These are phyloP conservation scores for Porites australiensis DNA, from an alignment of 64 coral and sea anemone species.

Conservation along the genomic window DNA sequence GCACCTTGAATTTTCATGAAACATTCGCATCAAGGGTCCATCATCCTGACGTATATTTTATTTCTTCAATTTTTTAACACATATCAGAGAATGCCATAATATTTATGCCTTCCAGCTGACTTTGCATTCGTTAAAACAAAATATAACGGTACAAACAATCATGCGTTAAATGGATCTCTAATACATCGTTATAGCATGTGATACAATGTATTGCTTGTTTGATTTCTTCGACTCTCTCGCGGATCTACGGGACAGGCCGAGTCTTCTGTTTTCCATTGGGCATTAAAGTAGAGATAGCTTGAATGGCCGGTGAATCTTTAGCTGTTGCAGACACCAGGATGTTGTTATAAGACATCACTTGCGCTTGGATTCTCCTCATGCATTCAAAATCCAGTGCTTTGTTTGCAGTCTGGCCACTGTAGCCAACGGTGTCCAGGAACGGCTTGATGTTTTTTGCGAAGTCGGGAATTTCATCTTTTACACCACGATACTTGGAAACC, in stretches of 20 bases:
- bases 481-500: conserved; percentile 22
- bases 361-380: conserved; percentile 37
- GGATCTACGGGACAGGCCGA: neutral
- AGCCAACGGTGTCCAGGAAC: conserved; percentile 35
- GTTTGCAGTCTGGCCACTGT: neutral
- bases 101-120: neutral
- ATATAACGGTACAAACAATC: neutral
- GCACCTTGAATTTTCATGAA: neutral
- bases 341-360: conserved; percentile 36
- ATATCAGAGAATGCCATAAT: neutral
- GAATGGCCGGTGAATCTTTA: conserved; percentile 28
- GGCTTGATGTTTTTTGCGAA: conserved; percentile 46
- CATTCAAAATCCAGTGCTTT: conserved; percentile 36
- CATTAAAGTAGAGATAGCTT: conserved; percentile 53
- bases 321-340: conserved; percentile 53
- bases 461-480: conserved; percentile 11
- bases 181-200: neutral
- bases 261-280: conserved; percentile 48
- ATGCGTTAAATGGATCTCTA: neutral
- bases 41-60: neutral
- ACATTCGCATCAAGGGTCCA: neutral
- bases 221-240: neutral
- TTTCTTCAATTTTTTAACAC: neutral
- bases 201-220: neutral
- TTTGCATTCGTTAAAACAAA: neutral